phyloP scores from a whole-genome alignment of 2,797 vertebrate genomes.

The Phrynocephalus guinanensis region DNA sequence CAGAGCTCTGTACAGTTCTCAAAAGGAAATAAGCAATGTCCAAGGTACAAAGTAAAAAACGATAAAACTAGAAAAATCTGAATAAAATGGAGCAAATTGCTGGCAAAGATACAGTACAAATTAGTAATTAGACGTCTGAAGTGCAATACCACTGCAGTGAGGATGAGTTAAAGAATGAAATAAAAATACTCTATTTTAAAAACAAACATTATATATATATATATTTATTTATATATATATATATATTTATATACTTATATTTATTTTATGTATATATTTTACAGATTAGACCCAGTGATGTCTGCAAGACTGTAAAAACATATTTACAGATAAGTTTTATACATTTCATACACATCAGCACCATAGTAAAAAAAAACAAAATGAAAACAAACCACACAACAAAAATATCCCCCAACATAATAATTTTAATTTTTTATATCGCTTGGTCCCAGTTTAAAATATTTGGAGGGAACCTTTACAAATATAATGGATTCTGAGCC shows the following conservation, averaged over 20 bases:
- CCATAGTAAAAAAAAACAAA: constrained; percentile 90
- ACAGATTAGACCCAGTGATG: constrained; percentile 99
- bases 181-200: constrained; percentile 99
- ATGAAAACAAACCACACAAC: too few relatives aligned
- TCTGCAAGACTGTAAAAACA: constrained; percentile 99
- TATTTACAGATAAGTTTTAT: constrained; percentile 98
- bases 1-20: constrained; percentile 94
- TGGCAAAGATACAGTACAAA: constrained; percentile 92
- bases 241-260: constrained; percentile 62
- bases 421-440: constrained; percentile 83
- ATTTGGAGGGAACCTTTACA: constrained; percentile 86
- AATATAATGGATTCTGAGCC: constrained; percentile 58
- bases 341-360: constrained; percentile 99
- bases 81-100: constrained; percentile 81
- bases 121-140: constrained; percentile 96
- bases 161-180: constrained; percentile 94
- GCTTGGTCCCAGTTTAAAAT: constrained; percentile 90
- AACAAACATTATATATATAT: constrained; percentile 92
- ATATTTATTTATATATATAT: constrained; percentile 72
- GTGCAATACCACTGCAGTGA: constrained; percentile 95
- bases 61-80: constrained; percentile 93
- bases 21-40: constrained; percentile 95
- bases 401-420: constrained; percentile 67
- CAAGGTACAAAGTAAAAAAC: constrained; percentile 91
- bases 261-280: constrained; percentile 87